phyloP scores from a whole-genome alignment of 2,797 vertebrate species.

The Sternarchorhynchus goeldii region DNA sequence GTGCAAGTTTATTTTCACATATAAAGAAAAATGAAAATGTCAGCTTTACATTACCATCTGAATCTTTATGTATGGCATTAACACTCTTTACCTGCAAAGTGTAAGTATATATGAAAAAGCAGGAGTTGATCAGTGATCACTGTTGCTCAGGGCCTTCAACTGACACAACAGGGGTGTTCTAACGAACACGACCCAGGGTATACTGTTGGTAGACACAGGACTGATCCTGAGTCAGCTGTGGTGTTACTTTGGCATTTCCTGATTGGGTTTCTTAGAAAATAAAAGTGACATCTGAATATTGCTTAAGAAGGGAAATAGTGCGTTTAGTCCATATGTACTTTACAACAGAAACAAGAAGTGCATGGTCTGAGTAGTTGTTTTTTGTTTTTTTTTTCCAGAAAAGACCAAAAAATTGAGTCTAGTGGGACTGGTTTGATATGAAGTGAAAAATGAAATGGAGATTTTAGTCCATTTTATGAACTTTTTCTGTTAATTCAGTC shows the following conservation, averaged over 20 bases:
- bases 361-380: no score
- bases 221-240: not conserved
- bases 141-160: not conserved
- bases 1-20: conserved; percentile 32
- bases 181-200: not conserved
- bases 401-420: not conserved
- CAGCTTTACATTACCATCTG: conserved; percentile 21
- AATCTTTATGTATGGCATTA: not conserved
- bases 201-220: not conserved
- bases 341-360: not conserved
- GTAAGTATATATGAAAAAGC: not conserved
- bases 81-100: conserved; percentile 8
- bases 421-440: not conserved
- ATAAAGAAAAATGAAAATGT: conserved; percentile 34
- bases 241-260: not conserved
- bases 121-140: not conserved
- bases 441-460: not conserved
- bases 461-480: not conserved
- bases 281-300: not conserved
- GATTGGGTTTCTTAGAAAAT: not conserved
- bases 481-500: conserved; percentile 4
- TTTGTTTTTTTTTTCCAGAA: not conserved
- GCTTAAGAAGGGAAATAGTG: not conserved
- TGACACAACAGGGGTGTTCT: not conserved
- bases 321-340: no score